Conservation (phyloP, 2,797 vertebrate genomes). For the Tokudaia tokunoshimensis region DNA sequence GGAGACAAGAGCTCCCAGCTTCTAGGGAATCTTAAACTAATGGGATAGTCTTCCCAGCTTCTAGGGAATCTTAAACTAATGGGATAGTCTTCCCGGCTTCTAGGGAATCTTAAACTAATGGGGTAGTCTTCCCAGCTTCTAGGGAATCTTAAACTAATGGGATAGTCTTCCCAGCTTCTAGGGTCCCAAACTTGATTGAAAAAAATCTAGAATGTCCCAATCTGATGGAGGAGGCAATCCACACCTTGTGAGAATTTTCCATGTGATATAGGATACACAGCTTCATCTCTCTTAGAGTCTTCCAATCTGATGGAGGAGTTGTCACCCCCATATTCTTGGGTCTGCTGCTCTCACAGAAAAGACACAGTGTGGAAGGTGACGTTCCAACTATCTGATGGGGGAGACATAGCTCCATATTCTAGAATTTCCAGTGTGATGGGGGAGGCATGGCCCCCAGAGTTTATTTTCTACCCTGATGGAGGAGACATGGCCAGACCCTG, state of each 20-base stretch:
- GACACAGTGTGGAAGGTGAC: not conserved
- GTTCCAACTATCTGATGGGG: not conserved
- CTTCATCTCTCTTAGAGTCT: not conserved
- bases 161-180: not conserved
- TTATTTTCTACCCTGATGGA: slow-evolving; percentile 44
- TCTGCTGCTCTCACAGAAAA: not conserved
- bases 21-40: not conserved
- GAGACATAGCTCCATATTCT: not conserved
- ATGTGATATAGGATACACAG: not conserved
- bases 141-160: not conserved
- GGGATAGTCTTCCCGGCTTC: not conserved
- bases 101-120: not conserved
- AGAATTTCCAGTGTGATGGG: slow-evolving; percentile 56
- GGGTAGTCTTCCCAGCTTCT: not conserved
- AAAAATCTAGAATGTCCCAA: not conserved
- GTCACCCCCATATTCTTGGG: not conserved
- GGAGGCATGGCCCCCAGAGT: not conserved
- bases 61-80: not conserved
- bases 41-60: not conserved
- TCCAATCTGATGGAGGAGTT: not conserved
- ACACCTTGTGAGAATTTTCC: not conserved
- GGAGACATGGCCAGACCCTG: not conserved
- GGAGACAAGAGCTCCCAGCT: not conserved
- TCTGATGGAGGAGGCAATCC: not conserved
- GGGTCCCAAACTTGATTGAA: not conserved